phyloP scores from a whole-genome alignment of 2,113 vertebrate species.

The Cervus canadensis region DNA sequence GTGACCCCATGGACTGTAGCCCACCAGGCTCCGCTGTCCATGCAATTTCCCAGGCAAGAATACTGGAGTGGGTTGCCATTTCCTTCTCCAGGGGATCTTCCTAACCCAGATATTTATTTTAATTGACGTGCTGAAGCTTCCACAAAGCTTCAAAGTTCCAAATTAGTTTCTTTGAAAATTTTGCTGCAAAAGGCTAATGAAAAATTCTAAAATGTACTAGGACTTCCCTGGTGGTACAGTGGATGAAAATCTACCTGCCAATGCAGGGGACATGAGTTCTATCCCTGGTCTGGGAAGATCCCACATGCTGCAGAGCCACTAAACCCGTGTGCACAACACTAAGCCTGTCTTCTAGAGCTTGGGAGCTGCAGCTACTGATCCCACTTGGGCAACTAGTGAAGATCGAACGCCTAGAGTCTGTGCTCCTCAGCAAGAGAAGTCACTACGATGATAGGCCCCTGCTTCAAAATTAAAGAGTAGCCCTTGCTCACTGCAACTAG shows the following conservation, averaged over 20 bases:
- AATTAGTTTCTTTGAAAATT: background rate
- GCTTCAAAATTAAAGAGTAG: background rate
- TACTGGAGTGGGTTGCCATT: background rate
- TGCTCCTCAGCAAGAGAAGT: background rate
- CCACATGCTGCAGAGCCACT: background rate
- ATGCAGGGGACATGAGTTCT: background rate
- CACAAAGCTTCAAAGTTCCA: background rate
- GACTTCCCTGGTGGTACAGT: background rate
- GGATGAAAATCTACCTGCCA: background rate
- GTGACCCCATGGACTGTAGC: background rate
- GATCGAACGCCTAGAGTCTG: background rate
- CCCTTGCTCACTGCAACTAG: background rate
- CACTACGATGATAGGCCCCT: background rate
- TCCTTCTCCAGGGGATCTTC: background rate
- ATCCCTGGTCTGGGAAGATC: background rate
- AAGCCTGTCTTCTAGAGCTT: background rate
- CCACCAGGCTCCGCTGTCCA: background rate
- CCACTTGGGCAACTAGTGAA: background rate
- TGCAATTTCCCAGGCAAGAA: background rate
- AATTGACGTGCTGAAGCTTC: background rate
- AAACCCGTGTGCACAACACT: rapidly evolving
- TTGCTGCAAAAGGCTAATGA: background rate
- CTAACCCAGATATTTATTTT: background rate
- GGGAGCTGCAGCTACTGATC: background rate
- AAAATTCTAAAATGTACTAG: background rate